Base-by-base conservation (phyloP, 1,140 invertebrate genomes). In the Hycleus cichorii region DNA sequence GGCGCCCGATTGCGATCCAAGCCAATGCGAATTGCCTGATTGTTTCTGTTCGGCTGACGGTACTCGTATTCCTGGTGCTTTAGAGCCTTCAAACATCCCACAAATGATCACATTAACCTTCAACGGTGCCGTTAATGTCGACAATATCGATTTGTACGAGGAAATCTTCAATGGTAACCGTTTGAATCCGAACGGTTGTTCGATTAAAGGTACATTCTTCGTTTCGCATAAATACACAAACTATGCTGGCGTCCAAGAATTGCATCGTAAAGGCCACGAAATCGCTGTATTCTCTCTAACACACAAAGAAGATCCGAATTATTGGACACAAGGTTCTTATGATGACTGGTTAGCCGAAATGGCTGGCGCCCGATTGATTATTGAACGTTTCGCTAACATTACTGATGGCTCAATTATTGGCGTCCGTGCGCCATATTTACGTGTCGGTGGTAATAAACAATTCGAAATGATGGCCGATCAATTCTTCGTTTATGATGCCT, bases 391-490 rank as follows among this genome's bases (percentile, higher is more conserved):
- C 68, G 89, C 91, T 39, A 94, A 95, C 74, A 92, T 96, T 65
- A 91, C 90, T 39, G 90, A 94, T 69, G 88, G 90, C 59, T 88
- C 88, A 7, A 90, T 95, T 59, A 90, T 92, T 65, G 91, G 91
- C 42, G 81, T 95, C 51, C 80, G 94, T 12, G 91, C 93, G 1
- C 94, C 94, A 0, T 94, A 93, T 71, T 78, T 97, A 4, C 79
- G 91, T 18, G 89, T 95, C 0, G 93, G 94, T 58, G 93, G 94
- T 64, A 94, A 95, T 77, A 93, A 90, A 63, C 92, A 96, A 79
- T 95, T 95, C 74, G 88, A 92, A 74, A 95, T 95, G 91, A 94
- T 95, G 90, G 87, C 89, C 53, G 92, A 95, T 71, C 90, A 95
- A 71, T 93, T 90, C 76, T 95, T 95, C 73, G 87, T 94, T 7